Evolutionary conservation across 2,113 vertebrate genomes (phyloP), one percentile per base, ranked within the genome.

Genomic region (Ailurus styani): DNA sequence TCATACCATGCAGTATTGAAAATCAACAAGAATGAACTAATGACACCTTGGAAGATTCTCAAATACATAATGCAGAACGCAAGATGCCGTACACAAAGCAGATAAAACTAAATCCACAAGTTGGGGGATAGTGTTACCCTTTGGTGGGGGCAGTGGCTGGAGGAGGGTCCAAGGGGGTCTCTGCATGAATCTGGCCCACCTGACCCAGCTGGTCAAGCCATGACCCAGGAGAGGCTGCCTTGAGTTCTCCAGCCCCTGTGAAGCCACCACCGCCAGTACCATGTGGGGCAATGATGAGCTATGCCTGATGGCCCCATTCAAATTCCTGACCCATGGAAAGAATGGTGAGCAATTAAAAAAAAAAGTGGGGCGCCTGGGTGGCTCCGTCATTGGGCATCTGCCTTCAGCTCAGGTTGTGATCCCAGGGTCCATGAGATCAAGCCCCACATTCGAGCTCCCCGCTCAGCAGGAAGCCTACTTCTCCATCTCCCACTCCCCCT

Each of bases 101-200:
- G 14, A 66, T 20, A 47, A 37, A 82, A 75, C 17, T n/a, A 47
- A 91, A n/a, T 50, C 55, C 15, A 15, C 6, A 87, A 12, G n/a
- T 20, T 42, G 42, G 21, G 42, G 21, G 29, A 31, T 18, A 13
- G 27, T 40, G 60, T 25, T 21, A 54, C 34, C 57, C 42, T 47
- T 72, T 64, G 1, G 15, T 57, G 27, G 45, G 66, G 47, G 10
- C 21, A 68, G 23, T 31, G 47, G 52, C 2, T 7, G 7, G 86
- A 21, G 42, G 54, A 9, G 34, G 21, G 27, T 25, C 31, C 0
- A 13, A 54, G 13, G 6, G 3, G 8, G 0, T 25, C 60, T 85
- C 20, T 45, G 31, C 52, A 18, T 31, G 31, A 64, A 72, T 86
- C 60, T 31, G 52, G 42, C 34, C 14, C 21, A 50, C 20, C 14